Evolutionary conservation across 2,888 invertebrate species (phyloP), one percentile per base, ranked within the genome.

Genomic region (Volucella bombylans): DNA sequence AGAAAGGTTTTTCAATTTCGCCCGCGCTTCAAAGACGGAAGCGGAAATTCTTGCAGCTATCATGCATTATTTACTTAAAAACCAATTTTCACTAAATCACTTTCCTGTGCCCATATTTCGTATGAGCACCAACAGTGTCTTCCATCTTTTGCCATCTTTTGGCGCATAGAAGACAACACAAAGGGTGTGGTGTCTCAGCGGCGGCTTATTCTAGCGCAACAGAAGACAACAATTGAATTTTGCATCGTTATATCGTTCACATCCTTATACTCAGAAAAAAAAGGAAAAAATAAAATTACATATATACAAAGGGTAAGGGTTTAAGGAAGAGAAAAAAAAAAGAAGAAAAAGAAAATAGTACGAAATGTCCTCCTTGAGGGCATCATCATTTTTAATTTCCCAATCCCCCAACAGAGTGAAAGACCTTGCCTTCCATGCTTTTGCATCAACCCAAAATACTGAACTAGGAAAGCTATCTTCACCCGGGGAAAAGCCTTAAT

Each of bases 51-150:
- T 39, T 76, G 64, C 68, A 77, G 76, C 86, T 73, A 77, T 77
- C 86, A 69, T 74, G 81, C 89, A 88, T 90, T 90, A 90, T 90
- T 90, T 90, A 89, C 90, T 90, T 90, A 90, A 90, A 87, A 90
- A 89, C 89, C 90, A 90, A 90, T 90, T 90, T 90, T 90, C 89
- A 87, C 88, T 90, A 90, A 90, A 90, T 90, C 91, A 90, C 90
- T 90, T 90, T 90, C 88, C 90, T 88, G 87, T 87, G 87, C 82
- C 79, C 77, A 85, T 81, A 83, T 80, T 78, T 71, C 78, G 86
- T 88, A 74, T 31, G 18, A 23, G 31, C 31, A 31, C 31, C 71
- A 80, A 47, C 55, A 80, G 57, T 54, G 71, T 76, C 74, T 74
- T 72, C 71, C 57, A 78, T 78, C 55, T 78, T 31, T 31, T 79